A percentile compares a stretch with the other conserved stretches of the same genome.
Evolutionary conservation across 2,888 invertebrate species (phyloP).

Genomic region (Drosophila leonis): DNA sequence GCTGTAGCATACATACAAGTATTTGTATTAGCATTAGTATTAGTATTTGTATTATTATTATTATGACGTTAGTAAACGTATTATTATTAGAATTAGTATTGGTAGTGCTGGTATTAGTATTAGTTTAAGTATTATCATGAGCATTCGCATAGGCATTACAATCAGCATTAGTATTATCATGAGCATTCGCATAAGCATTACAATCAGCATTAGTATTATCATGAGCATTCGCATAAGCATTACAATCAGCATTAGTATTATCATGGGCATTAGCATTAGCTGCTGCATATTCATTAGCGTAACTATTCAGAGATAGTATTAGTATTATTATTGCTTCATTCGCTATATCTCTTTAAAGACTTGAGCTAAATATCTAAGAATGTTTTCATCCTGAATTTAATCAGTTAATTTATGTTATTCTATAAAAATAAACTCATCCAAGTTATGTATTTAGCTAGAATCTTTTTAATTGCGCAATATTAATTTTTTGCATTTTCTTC

Average conservation of each 20-base stretch:
- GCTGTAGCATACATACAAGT: too few species aligned
- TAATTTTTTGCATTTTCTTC: background rate
- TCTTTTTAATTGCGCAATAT: background rate
- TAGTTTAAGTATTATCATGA: background rate
- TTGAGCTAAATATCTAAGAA: background rate
- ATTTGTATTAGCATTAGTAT: background rate
- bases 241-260: background rate
- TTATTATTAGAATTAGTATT: background rate
- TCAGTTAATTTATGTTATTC: too few species aligned
- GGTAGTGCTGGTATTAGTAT: background rate
- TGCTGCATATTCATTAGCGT: background rate
- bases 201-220: background rate
- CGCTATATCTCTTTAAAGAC: background rate
- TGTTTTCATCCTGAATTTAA: background rate
- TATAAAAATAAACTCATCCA: background rate
- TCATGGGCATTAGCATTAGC: too few species aligned
- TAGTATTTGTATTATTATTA: background rate
- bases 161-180: too few species aligned
- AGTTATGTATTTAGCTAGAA: background rate
- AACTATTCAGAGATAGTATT: background rate
- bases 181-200: background rate
- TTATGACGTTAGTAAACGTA: background rate
- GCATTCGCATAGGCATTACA: too few species aligned
- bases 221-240: background rate
- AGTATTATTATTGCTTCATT: background rate